Evolutionary conservation across 2,113 vertebrate genomes (phyloP).

Genomic region (Brachyistius frenatus): DNA sequence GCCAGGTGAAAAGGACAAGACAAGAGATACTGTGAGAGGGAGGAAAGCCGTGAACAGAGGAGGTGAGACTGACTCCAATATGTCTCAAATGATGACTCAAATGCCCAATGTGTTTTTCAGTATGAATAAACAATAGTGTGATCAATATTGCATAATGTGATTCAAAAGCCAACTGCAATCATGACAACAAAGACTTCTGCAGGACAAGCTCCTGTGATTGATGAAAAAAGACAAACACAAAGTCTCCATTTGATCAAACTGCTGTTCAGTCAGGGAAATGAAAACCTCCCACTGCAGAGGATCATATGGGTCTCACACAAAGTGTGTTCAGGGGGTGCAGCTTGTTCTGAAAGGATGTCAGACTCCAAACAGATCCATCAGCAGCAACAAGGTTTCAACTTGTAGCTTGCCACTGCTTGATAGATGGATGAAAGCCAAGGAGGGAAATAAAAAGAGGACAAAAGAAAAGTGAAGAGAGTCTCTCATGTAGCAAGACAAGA

Average conservation of each 20-base stretch:
- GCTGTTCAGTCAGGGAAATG: slow-evolving; percentile 11
- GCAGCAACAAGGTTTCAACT: slow-evolving; percentile 24
- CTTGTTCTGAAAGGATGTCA: slow-evolving; percentile 18
- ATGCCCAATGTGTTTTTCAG: slow-evolving; percentile 25
- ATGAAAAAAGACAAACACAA: slow-evolving; percentile 14
- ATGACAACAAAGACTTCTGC: slow-evolving; percentile 9
- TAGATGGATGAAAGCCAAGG: slow-evolving; percentile 25
- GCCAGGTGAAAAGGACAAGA: neutral
- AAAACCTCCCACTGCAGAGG: slow-evolving; percentile 17
- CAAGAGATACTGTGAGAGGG: neutral
- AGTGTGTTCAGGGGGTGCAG: neutral
- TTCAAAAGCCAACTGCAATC: slow-evolving; percentile 14
- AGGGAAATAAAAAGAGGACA: slow-evolving; percentile 29
- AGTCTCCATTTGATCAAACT: slow-evolving; percentile 23
- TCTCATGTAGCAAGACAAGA: slow-evolving; percentile 42
- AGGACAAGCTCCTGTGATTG: slow-evolving; percentile 23
- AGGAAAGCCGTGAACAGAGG: neutral
- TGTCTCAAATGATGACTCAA: slow-evolving; percentile 27
- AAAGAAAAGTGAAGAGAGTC: slow-evolving; percentile 42
- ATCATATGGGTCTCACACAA: slow-evolving; percentile 2
- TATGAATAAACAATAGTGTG: slow-evolving; percentile 20
- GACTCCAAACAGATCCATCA: slow-evolving; percentile 10
- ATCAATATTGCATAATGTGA: slow-evolving; percentile 40
- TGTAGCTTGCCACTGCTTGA: slow-evolving; percentile 7
- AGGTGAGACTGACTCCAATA: neutral